Evolutionary conservation across 2,888 invertebrate genomes (phyloP).

Genomic region (Alviniconcha strummeri): DNA sequence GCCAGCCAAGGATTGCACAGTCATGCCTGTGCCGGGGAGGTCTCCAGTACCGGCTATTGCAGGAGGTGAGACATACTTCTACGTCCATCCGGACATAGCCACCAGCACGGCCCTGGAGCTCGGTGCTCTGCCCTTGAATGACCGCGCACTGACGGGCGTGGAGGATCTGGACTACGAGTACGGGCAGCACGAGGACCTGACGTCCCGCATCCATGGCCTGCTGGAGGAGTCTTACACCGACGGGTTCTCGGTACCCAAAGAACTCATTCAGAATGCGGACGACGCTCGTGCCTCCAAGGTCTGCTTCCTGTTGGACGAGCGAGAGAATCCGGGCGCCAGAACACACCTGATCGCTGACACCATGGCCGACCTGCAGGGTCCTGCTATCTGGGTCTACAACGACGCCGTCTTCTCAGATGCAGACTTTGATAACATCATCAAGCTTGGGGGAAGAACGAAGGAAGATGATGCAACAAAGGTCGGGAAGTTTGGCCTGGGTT

Average conservation of each 20-base stretch:
- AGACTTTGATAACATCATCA: conserved; percentile 62
- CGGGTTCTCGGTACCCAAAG: conserved; percentile 65
- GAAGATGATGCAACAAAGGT: conserved; percentile 55
- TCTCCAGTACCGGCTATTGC: neutral
- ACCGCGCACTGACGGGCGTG: conserved; percentile 44
- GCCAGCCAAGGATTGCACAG: conserved; percentile 35
- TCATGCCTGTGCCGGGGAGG: neutral
- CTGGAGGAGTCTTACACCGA: conserved; percentile 61
- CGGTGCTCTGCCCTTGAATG: conserved; percentile 19
- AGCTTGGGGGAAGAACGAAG: conserved; percentile 64
- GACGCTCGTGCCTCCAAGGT: conserved; percentile 64
- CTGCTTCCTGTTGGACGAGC: conserved; percentile 61
- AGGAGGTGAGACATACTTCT: conserved; percentile 2
- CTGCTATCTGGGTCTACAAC: conserved; percentile 65
- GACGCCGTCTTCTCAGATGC: conserved; percentile 57
- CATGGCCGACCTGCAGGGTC: conserved; percentile 62
- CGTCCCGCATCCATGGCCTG: conserved; percentile 52
- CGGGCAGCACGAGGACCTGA: conserved; percentile 64
- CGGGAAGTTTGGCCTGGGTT: conserved; percentile 68
- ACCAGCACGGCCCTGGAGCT: conserved; percentile 16
- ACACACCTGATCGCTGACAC: conserved; percentile 52
- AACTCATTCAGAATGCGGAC: conserved; percentile 67
- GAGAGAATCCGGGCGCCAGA: conserved; percentile 49
- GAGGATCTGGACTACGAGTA: conserved; percentile 45
- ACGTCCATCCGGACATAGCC: conserved; percentile 17